These are phyloP conservation scores for Wiebesia pumilae DNA, from an alignment of 1,140 invertebrate species.

Conservation along the genomic window DNA sequence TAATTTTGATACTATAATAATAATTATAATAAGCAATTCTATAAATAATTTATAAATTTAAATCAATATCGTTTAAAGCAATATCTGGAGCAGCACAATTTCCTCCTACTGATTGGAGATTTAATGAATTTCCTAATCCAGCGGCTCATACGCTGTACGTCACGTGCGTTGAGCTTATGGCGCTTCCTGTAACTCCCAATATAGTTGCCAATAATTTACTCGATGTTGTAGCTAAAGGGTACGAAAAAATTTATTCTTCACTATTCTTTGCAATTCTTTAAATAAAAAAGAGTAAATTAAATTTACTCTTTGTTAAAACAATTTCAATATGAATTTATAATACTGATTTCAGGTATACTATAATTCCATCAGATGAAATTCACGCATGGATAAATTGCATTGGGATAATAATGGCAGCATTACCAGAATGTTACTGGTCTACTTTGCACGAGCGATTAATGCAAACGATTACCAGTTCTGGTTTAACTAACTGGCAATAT, in stretches of 20 bases:
- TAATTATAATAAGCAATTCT: no score
- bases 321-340: neutral
- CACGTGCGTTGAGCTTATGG: constrained; percentile 96
- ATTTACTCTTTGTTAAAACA: constrained; percentile 22
- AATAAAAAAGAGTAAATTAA: neutral
- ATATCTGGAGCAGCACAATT: constrained; percentile 88
- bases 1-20: no score
- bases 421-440: constrained; percentile 91
- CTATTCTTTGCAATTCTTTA: neutral
- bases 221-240: constrained; percentile 91
- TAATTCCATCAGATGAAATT: constrained; percentile 86
- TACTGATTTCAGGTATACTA: constrained; percentile 79
- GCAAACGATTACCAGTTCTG: constrained; percentile 79
- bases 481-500: constrained; percentile 83
- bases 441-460: constrained; percentile 90
- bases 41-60: neutral
- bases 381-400: constrained; percentile 96
- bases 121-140: constrained; percentile 97
- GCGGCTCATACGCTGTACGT: constrained; percentile 94
- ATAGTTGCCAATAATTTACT: constrained; percentile 87
- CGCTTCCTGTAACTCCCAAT: constrained; percentile 86
- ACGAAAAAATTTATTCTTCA: constrained; percentile 44
- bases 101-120: constrained; percentile 95
- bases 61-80: constrained; percentile 75
- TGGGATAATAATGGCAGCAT: constrained; percentile 89